Base-by-base conservation (phyloP, 2,888 invertebrate genomes). In the Melikaiella ostensackeni region DNA sequence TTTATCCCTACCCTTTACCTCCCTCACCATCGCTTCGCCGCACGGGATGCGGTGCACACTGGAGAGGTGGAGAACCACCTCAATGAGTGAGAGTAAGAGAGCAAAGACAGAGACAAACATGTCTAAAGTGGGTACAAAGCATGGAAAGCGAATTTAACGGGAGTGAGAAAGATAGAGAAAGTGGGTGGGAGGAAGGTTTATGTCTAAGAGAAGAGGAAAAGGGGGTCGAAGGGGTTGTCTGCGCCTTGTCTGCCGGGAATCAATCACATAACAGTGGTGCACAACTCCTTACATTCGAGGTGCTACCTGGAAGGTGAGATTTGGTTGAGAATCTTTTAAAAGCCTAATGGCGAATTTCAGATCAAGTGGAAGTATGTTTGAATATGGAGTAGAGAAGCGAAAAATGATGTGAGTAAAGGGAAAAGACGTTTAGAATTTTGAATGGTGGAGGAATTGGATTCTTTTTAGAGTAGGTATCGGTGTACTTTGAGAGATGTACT, bases 191-290 rank as follows among this genome's bases (percentile, higher is more conserved):
- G 62, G 35, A 2, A 38, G 27, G 61, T 62, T 62, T 63, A 21
- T 21, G 21, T 35, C 63, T 77, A 79, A 74, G 78, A 79, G 75
- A 74, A 77, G 62, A 74, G 75, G 46, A 75, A 55, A 42, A 79
- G 81, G 78, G 84, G 84, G 84, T 84, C 82, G 83, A 86, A 85
- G 87, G 87, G 88, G 88, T 88, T 89, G 90, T 90, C 90, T 89
- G 88, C 89, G 87, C 87, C 89, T 88, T 86, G 90, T 90, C 89
- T 89, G 87, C 88, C 81, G 81, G 82, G 88, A 89, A 89, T 89
- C 90, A 88, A 90, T 90, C 90, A 87, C 85, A 85, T 84, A 82
- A 85, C 89, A 87, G 89, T 83, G 89, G 86, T 83, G 83, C 87
- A 84, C 88, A 86, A 87, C 85, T 62, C 9, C 33, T 21, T 21